Evolutionary conservation across 2,888 invertebrate genomes (phyloP).

Genomic region (Harpagoxenus sublaevis): DNA sequence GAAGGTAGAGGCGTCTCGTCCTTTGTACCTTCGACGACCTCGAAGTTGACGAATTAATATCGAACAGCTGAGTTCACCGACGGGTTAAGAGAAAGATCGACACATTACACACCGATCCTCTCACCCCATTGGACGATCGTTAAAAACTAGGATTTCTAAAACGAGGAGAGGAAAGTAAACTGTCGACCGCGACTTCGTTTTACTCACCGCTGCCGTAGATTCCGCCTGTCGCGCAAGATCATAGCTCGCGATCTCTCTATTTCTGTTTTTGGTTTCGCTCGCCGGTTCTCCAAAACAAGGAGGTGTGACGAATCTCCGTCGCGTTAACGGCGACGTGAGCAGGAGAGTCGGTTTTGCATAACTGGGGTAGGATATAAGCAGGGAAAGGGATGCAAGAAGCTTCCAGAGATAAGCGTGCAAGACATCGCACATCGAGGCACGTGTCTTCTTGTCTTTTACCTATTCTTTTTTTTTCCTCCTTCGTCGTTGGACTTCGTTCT

Average conservation of each 20-base stretch:
- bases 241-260: conserved; percentile 11
- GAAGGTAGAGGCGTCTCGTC: conserved; percentile 57
- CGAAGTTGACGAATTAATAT: conserved; percentile 73
- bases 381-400: conserved; percentile 46
- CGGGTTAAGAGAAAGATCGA: conserved; percentile 74
- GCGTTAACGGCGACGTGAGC: conserved; percentile 18
- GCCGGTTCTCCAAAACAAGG: conserved; percentile 32
- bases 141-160: conserved; percentile 71
- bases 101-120: conserved; percentile 69
- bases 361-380: conserved; percentile 28
- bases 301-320: conserved; percentile 32
- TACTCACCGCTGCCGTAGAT: conserved; percentile 11
- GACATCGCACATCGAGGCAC: conserved; percentile 62
- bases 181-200: conserved; percentile 39
- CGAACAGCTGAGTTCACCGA: conserved; percentile 77
- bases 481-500: conserved; percentile 43
- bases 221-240: conserved; percentile 14
- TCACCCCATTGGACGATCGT: conserved; percentile 77
- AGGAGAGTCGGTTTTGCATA: conserved; percentile 21
- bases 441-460: conserved; percentile 4
- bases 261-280: conserved; percentile 2
- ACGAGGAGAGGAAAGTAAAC: conserved; percentile 67
- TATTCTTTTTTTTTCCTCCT: conserved; percentile 7
- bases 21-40: conserved; percentile 61
- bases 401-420: conserved; percentile 51